Base-by-base conservation (phyloP, 2,888 invertebrate species). In the Apodemia hepburni region DNA sequence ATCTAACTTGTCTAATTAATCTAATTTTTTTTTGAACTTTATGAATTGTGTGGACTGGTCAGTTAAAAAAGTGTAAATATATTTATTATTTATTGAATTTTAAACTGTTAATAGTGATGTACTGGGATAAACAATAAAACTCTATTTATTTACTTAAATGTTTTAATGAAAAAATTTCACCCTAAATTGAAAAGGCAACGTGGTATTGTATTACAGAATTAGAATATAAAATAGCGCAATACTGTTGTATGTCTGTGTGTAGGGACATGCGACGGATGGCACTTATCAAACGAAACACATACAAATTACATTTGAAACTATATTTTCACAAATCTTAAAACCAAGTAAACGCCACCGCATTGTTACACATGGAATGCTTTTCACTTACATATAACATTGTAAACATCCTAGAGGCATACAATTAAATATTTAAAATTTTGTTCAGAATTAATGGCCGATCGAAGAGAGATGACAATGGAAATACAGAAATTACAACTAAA, bases 161-260 rank as follows among this genome's bases (percentile, higher is more conserved):
- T 88, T 92, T 92, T 92, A 87, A 91, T 89, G 86, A 89, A 92
- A 33, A 87, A 81, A 79, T 77, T 78, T 87, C 86, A 86, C 88
- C 83, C 86, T 89, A 89, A 81, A 87, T 84, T 86, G 88, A 91
- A 85, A 54, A 92, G 92, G 92, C 92, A 92, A 92, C 91, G 82
- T 85, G 91, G 92, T 92, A 88, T 87, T 85, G 85, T 87, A 84
- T 85, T 85, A 81, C 82, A 81, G 81, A 80, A 79, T 77, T 81
- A 80, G 78, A 79, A 81, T 74, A 75, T 61, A 66, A 65, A 67
- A 75, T 73, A 74, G 71, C 68, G 75, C 70, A 74, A 78, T 74
- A 76, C 75, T 75, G 75, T 68, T 69, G 72, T 70, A 69, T 64
- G 72, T 54, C 54, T 54, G 54, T 54, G 54, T 54, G 54, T 54